These are phyloP conservation scores for Sarcophaga caerulescens DNA, from an alignment of 2,888 invertebrate genomes.

Conservation along the genomic window DNA sequence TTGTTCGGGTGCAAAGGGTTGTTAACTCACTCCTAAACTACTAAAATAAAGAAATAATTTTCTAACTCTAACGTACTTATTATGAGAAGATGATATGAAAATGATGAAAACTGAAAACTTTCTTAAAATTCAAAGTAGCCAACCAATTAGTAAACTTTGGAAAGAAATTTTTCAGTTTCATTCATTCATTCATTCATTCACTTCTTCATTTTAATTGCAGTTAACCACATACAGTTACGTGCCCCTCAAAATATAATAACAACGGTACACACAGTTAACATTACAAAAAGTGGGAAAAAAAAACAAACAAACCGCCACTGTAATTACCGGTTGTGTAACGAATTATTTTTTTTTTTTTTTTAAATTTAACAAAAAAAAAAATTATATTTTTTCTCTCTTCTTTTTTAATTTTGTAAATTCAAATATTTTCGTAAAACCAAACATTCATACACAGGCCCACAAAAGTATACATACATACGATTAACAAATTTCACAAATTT, in stretches of 20 bases:
- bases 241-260: slow-evolving; percentile 19
- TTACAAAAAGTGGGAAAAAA: neutral
- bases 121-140: slow-evolving; percentile 8
- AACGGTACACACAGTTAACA: slow-evolving; percentile 13
- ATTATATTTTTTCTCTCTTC: neutral
- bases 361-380: neutral
- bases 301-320: slow-evolving; percentile 36
- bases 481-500: no score
- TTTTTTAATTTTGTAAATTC: slow-evolving; percentile 22
- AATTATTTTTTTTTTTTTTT: slow-evolving; percentile 22
- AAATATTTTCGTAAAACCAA: slow-evolving; percentile 29
- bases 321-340: slow-evolving; percentile 61
- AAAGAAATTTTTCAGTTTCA: slow-evolving; percentile 6
- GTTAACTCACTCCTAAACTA: no score
- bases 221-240: slow-evolving; percentile 35
- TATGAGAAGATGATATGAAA: neutral
- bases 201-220: slow-evolving; percentile 9
- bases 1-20: no score
- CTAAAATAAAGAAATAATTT: neutral
- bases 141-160: neutral
- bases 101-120: neutral
- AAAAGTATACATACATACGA: no score
- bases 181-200: neutral
- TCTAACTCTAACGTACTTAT: neutral
- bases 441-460: no score